Conservation (phyloP, 53 echinoderm and acorn worm genomes). For the Temnopleurus reevesii region DNA sequence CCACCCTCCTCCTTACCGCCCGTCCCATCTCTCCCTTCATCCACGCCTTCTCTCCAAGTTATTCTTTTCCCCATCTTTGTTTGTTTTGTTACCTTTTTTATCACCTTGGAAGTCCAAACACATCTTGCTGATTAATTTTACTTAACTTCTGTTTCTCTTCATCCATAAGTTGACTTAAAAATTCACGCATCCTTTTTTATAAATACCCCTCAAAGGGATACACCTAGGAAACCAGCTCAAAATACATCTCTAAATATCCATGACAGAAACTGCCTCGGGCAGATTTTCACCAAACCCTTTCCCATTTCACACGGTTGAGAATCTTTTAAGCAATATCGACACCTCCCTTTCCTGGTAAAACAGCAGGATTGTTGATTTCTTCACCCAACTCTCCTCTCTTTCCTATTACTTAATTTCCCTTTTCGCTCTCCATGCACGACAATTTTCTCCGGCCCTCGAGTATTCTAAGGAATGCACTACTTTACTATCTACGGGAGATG, state of each 20-base stretch:
- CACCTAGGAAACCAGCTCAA: neutral
- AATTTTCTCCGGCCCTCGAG: neutral
- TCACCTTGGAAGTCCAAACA: no score
- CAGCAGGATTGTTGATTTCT: neutral
- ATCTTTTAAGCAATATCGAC: neutral
- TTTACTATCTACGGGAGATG: conserved; percentile 17
- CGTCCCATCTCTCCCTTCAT: no score
- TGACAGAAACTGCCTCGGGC: neutral
- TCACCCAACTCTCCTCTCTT: neutral
- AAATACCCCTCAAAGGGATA: no score
- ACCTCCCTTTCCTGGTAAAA: neutral
- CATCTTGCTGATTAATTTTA: no score
- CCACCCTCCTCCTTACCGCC: no score
- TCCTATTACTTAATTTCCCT: neutral
- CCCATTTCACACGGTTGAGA: neutral
- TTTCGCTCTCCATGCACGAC: neutral
- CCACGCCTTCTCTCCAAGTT: no score
- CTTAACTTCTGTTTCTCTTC: no score
- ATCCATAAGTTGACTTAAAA: no score
- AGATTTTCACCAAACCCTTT: neutral
- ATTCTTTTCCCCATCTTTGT: no score
- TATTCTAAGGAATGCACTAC: conserved; percentile 14
- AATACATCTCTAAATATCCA: no score
- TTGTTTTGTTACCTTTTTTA: no score
- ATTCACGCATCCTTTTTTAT: no score